A percentile compares a stretch with the other conserved stretches of the same genome.
These are phyloP conservation scores for Orbicella faveolata DNA, from an alignment of 64 coral and sea anemone species.

Conservation along the genomic window DNA sequence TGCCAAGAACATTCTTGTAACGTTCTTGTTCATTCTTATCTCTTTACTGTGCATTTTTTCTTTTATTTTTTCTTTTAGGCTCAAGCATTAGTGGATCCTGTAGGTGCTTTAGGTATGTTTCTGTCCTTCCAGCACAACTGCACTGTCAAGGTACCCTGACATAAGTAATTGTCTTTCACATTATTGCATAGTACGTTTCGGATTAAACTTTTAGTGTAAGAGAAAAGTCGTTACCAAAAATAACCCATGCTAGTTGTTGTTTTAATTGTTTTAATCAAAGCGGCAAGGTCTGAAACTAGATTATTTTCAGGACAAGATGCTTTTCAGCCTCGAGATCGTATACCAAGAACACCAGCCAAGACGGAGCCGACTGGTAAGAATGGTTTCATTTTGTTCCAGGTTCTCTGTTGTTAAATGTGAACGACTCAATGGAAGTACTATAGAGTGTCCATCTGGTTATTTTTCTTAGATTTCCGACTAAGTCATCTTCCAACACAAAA, in stretches of 20 bases:
- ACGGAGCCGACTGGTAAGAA: conserved; percentile 34
- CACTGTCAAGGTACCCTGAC: too few relatives aligned
- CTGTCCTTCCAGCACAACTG: too few relatives aligned
- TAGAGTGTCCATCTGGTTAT: not conserved
- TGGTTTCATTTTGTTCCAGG: not conserved
- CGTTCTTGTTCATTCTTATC: not conserved
- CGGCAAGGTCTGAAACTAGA: not conserved
- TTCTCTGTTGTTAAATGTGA: not conserved
- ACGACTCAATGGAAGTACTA: too few relatives aligned
- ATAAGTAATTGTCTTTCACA: too few relatives aligned
- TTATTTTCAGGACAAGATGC: conserved; percentile 44
- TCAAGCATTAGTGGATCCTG: conserved; percentile 57
- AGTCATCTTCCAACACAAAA: not conserved
- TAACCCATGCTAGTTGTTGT: too few relatives aligned
- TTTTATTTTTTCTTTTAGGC: not conserved
- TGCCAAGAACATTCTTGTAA: too few relatives aligned
- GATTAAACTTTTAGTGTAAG: not conserved
- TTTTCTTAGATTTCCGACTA: not conserved
- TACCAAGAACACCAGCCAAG: conserved; percentile 54
- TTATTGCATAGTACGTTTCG: too few relatives aligned
- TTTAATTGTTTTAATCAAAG: not conserved
- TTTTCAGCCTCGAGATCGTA: conserved; percentile 62
- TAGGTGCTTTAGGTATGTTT: conserved; percentile 47
- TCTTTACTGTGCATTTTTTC: not conserved
- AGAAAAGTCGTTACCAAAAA: too few relatives aligned